Percentiles rank a stretch among this genome's conserved stretches.
These are phyloP conservation scores for Arnoldichthys spilopterus DNA, from an alignment of 2,797 vertebrate species.

Conservation along the genomic window DNA sequence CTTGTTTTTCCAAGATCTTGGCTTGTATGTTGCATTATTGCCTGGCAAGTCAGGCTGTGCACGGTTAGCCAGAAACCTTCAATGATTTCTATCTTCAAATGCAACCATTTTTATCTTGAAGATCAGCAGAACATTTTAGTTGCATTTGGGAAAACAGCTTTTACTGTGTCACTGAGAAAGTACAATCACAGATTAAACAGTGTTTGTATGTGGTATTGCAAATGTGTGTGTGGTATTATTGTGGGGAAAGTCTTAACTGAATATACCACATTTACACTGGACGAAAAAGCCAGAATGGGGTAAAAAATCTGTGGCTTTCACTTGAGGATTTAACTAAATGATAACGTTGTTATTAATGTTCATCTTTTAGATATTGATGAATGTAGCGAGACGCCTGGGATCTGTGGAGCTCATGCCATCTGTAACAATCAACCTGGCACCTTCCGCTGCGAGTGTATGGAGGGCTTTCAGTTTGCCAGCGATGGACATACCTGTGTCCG, in stretches of 20 bases:
- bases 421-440: conserved; percentile 95
- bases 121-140: too few relatives aligned
- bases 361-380: conserved; percentile 87
- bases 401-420: conserved; percentile 81
- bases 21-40: not conserved
- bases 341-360: not conserved
- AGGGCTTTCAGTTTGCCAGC: conserved; percentile 85
- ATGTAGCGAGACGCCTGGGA: conserved; percentile 80
- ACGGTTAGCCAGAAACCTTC: not conserved
- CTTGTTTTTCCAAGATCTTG: not conserved
- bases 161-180: not conserved
- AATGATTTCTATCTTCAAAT: not conserved
- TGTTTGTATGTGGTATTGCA: not conserved
- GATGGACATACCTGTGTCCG: conserved; percentile 84
- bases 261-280: not conserved
- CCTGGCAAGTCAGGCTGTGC: not conserved
- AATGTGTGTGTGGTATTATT: too few relatives aligned
- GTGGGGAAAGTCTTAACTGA: not conserved
- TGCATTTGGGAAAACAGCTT: not conserved
- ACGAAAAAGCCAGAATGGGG: not conserved
- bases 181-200: not conserved
- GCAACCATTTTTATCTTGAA: not conserved
- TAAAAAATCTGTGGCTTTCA: too few relatives aligned
- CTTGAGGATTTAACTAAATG: not conserved
- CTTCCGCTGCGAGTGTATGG: conserved; percentile 90